A percentile compares a stretch with the other conserved stretches of the same genome.
Evolutionary conservation across 2,113 vertebrate genomes (phyloP).

Genomic region (Meleagris gallopavo): DNA sequence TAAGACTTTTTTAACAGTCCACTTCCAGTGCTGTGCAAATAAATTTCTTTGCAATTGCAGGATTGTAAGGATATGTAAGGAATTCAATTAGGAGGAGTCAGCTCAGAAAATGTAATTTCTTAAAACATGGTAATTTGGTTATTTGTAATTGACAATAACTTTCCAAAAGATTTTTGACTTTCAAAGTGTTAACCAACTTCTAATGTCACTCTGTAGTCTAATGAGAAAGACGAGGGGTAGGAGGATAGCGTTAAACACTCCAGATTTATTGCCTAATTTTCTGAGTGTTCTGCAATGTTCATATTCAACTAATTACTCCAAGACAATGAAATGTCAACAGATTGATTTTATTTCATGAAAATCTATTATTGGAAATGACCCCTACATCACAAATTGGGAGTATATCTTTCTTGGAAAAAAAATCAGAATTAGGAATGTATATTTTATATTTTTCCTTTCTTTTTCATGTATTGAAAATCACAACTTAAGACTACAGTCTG

Average conservation of each 20-base stretch:
- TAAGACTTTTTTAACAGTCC: background rate
- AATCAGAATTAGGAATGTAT: background rate
- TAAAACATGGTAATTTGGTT: background rate
- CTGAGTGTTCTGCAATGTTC: background rate
- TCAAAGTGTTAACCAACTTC: background rate
- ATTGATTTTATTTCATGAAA: constrained; percentile 16
- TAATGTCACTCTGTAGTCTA: background rate
- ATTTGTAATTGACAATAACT: background rate
- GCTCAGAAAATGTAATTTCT: background rate
- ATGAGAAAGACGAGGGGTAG: background rate
- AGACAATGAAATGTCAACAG: background rate
- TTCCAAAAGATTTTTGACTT: constrained; percentile 15
- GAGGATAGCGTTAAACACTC: background rate
- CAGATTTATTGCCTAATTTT: constrained; percentile 8
- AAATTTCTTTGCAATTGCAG: background rate
- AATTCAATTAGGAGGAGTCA: background rate
- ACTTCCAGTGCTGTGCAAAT: background rate
- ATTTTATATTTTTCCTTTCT: background rate
- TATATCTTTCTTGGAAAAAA: background rate
- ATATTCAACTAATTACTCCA: background rate
- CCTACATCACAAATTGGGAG: background rate
- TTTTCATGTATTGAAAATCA: background rate
- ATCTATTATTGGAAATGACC: background rate
- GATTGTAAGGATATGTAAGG: background rate
- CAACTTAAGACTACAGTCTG: background rate